Conservation (phyloP, 2,113 vertebrate species). For the Numenius arquata region DNA sequence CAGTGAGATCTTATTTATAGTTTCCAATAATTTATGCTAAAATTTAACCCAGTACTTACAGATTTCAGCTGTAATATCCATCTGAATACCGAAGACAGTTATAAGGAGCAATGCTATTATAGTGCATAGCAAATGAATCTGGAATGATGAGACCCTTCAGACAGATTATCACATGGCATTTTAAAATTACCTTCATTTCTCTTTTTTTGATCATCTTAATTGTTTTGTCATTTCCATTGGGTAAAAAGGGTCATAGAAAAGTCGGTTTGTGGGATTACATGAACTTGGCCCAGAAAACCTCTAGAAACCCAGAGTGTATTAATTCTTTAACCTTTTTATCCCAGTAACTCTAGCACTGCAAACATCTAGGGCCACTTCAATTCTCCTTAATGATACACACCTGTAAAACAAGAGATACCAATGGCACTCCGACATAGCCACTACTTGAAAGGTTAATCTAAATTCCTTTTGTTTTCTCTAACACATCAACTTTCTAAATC, state of each 20-base stretch:
- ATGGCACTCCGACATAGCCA: background rate
- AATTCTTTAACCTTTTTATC: background rate
- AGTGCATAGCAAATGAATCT: slow-evolving; percentile 39
- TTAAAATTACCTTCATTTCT: slow-evolving; percentile 60
- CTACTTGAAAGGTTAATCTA: background rate
- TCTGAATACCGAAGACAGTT: slow-evolving; percentile 48
- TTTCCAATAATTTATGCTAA: slow-evolving; percentile 55
- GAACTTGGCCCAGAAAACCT: background rate
- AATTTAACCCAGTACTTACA: slow-evolving; percentile 10
- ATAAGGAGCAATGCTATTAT: slow-evolving; percentile 24
- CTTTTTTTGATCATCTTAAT: slow-evolving; percentile 40
- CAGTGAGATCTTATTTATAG: slow-evolving; percentile 46
- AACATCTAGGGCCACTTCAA: background rate
- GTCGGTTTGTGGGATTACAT: background rate
- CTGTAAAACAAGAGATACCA: background rate
- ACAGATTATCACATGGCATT: slow-evolving; percentile 28
- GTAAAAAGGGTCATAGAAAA: background rate
- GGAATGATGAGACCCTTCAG: slow-evolving; percentile 47
- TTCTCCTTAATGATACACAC: background rate
- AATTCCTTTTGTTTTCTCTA: background rate
- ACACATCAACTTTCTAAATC: background rate
- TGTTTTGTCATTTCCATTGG: background rate
- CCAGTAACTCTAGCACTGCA: background rate
- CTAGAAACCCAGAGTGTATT: background rate
- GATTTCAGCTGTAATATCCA: slow-evolving; percentile 1